Conservation (phyloP, 2,113 vertebrate species). For the Lasiurus borealis region DNA sequence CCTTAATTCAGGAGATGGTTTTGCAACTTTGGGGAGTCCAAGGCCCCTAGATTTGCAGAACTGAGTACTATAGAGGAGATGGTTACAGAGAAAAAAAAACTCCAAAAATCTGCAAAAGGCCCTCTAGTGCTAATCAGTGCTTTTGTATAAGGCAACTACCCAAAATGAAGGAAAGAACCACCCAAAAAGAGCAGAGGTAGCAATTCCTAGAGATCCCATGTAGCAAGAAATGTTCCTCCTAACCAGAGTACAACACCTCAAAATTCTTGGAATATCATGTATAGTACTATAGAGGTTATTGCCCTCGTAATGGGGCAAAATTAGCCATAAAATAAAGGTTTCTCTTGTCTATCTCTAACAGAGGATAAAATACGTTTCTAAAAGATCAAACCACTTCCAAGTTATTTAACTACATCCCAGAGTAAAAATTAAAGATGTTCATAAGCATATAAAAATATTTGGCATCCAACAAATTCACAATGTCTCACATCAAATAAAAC, state of each 20-base stretch:
- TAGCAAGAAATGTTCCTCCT: background rate
- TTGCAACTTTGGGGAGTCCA: background rate
- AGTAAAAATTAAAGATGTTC: background rate
- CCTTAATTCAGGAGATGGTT: background rate
- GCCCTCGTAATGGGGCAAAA: background rate
- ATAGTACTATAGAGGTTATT: background rate
- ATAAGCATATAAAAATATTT: conserved; percentile 32
- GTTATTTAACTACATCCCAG: background rate
- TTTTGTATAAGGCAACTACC: background rate
- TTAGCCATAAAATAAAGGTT: background rate
- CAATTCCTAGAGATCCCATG: background rate
- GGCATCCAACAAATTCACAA: conserved; percentile 8
- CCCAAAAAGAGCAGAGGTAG: background rate
- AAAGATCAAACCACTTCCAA: conserved; percentile 44
- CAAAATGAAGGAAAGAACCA: background rate
- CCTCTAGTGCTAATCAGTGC: background rate
- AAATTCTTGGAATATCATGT: background rate
- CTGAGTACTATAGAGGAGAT: background rate
- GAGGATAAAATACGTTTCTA: background rate
- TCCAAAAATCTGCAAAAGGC: background rate
- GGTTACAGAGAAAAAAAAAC: background rate
- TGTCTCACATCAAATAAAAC: conserved; percentile 11
- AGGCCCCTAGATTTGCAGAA: background rate
- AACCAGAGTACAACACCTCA: background rate
- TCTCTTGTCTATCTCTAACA: background rate